Conservation (phyloP, 2,113 vertebrate genomes). For the Baryphthengus martii region DNA sequence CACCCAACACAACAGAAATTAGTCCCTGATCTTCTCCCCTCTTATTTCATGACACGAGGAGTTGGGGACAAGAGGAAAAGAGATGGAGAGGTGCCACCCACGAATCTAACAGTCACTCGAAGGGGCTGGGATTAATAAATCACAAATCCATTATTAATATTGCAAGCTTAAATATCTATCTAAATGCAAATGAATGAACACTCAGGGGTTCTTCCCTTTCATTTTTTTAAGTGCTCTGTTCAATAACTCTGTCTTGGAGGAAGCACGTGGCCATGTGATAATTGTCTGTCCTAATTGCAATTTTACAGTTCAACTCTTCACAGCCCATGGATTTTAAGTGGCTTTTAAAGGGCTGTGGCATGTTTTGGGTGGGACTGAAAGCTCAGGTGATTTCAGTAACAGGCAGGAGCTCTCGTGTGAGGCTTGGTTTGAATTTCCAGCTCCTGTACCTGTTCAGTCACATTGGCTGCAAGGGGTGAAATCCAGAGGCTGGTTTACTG, state of each 20-base stretch:
- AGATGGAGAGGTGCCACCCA: slow-evolving; percentile 30
- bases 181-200: slow-evolving; percentile 83
- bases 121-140: slow-evolving; percentile 52
- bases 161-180: slow-evolving; percentile 77
- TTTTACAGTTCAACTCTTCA: neutral
- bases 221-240: neutral
- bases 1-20: slow-evolving; percentile 43
- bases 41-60: neutral
- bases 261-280: neutral
- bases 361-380: neutral
- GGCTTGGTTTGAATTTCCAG: neutral
- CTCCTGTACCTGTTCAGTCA: neutral
- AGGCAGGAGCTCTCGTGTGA: neutral
- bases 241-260: neutral
- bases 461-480: neutral
- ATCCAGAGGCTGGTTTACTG: neutral
- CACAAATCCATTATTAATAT: slow-evolving; percentile 65
- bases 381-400: neutral
- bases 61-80: neutral
- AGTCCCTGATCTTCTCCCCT: neutral
- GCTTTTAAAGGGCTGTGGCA: neutral
- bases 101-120: neutral
- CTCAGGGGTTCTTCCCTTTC: neutral
- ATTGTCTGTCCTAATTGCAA: neutral
- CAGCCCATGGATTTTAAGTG: neutral